Evolutionary conservation across 2,113 vertebrate species (phyloP).

Genomic region (Clarias gariepinus): DNA sequence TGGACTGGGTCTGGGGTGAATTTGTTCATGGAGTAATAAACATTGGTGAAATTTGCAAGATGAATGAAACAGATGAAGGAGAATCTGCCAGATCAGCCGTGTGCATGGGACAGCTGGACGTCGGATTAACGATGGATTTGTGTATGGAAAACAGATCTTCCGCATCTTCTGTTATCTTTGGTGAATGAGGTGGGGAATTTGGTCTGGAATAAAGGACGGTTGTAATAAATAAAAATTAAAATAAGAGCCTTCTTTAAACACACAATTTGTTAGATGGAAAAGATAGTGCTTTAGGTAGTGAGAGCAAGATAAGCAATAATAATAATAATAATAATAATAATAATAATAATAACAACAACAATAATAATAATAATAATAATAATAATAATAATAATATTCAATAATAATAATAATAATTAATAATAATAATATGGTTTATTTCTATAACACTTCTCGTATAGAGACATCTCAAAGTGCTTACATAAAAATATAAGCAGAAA

Average conservation of each 20-base stretch:
- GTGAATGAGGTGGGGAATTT: background rate
- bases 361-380: too few species aligned
- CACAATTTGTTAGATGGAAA: background rate
- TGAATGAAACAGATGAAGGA: conserved; percentile 1
- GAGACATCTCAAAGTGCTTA: too few species aligned
- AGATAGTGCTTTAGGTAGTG: too few species aligned
- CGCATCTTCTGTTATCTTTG: too few species aligned
- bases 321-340: too few species aligned
- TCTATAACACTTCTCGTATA: too few species aligned
- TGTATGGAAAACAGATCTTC: background rate
- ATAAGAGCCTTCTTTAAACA: background rate
- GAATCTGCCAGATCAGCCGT: background rate
- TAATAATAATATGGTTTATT: too few species aligned
- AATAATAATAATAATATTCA: too few species aligned
- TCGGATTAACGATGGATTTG: background rate
- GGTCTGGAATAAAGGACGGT: background rate
- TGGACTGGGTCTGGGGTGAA: background rate
- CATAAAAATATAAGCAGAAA: too few species aligned
- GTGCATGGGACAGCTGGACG: background rate
- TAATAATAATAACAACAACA: too few species aligned
- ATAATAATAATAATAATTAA: too few species aligned
- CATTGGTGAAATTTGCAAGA: background rate
- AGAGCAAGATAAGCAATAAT: background rate
- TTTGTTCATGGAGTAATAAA: background rate
- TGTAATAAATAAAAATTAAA: background rate